Conservation (phyloP, 2,113 vertebrate genomes). For the Eublepharis macularius region DNA sequence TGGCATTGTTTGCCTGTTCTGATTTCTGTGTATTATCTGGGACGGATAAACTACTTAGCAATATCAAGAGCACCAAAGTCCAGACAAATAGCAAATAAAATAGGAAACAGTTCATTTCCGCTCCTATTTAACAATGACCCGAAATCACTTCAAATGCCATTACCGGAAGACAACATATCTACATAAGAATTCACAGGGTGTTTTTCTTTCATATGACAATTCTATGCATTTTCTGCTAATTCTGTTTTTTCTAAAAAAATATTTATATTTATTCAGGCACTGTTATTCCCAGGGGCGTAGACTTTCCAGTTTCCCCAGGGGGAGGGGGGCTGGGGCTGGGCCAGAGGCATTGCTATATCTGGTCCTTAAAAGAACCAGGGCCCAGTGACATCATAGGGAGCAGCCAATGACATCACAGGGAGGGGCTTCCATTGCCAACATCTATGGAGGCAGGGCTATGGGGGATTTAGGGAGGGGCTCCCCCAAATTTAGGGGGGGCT, state of each 20-base stretch:
- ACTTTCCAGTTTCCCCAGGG: too few relatives aligned
- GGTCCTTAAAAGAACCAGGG: too few relatives aligned
- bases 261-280: slow-evolving; percentile 28
- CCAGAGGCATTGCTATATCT: too few relatives aligned
- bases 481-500: too few relatives aligned
- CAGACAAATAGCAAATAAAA: not conserved
- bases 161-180: not conserved
- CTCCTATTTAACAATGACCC: slow-evolving; percentile 11
- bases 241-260: too few relatives aligned
- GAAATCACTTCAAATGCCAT: slow-evolving; percentile 34
- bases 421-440: too few relatives aligned
- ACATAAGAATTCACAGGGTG: rapidly evolving
- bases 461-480: too few relatives aligned
- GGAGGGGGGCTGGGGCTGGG: too few relatives aligned
- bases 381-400: too few relatives aligned
- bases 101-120: not conserved
- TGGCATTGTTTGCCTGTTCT: not conserved
- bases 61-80: not conserved
- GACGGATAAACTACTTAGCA: slow-evolving; percentile 5
- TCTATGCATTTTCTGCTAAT: not conserved
- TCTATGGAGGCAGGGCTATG: too few relatives aligned
- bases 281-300: too few relatives aligned
- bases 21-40: not conserved
- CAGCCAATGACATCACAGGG: too few relatives aligned
- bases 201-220: slow-evolving; percentile 3